phyloP scores from a whole-genome alignment of 2,888 invertebrate genomes.

The Melipona beecheii region DNA sequence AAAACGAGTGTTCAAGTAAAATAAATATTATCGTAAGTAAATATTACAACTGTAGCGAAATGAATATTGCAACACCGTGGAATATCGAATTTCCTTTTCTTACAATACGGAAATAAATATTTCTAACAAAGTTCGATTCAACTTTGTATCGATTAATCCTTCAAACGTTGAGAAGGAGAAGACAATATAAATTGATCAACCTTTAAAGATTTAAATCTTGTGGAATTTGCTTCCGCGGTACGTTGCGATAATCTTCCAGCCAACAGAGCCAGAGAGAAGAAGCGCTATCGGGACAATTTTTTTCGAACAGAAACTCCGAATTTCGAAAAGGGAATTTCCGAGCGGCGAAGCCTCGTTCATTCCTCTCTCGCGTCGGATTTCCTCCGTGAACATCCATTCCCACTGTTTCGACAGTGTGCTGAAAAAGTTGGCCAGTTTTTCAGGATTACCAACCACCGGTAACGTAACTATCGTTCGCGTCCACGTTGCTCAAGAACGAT shows the following conservation, averaged over 20 bases:
- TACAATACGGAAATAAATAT: too few relatives aligned
- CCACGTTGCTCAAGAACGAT: background rate
- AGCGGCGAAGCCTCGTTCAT: constrained; percentile 13
- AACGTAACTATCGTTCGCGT: constrained; percentile 3
- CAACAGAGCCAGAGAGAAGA: background rate
- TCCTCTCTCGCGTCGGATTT: constrained; percentile 16
- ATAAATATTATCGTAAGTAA: too few relatives aligned
- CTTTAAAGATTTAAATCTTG: too few relatives aligned
- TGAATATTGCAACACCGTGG: too few relatives aligned
- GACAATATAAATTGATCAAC: too few relatives aligned
- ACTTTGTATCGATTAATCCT: too few relatives aligned
- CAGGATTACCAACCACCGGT: constrained; percentile 69
- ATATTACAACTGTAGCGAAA: too few relatives aligned
- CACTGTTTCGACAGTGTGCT: constrained; percentile 46
- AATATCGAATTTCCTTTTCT: too few relatives aligned
- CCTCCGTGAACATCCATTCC: constrained; percentile 4
- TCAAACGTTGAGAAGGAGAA: too few relatives aligned
- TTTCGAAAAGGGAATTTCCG: constrained; percentile 3
- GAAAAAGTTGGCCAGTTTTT: constrained; percentile 74
- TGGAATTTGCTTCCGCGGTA: too few relatives aligned
- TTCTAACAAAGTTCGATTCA: too few relatives aligned
- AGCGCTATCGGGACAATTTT: background rate
- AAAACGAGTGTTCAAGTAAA: too few relatives aligned
- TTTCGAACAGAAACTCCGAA: background rate
- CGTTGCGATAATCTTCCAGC: constrained; percentile 8